A percentile compares a stretch with the other conserved stretches of the same genome.
These are phyloP conservation scores for Serinus canaria DNA, from an alignment of 2,113 vertebrate genomes.

Conservation along the genomic window DNA sequence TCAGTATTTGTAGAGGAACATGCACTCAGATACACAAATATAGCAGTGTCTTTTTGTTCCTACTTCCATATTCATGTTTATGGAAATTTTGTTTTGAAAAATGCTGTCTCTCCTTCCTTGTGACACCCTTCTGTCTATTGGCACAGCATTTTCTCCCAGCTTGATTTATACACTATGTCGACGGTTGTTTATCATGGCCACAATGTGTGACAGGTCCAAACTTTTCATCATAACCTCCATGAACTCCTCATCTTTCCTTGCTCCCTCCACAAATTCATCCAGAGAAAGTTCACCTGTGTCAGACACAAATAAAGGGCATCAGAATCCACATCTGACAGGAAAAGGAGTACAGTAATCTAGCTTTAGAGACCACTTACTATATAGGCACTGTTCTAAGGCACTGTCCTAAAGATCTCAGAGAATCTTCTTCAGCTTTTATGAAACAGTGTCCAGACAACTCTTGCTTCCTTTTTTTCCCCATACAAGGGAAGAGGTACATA, in stretches of 20 bases:
- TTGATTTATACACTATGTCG: conserved; percentile 76
- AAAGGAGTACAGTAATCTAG: background rate
- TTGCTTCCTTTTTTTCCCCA: background rate
- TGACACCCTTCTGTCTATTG: background rate
- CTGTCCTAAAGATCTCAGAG: background rate
- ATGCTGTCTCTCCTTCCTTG: background rate
- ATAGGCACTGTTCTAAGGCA: background rate
- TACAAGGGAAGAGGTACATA: background rate
- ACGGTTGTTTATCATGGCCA: conserved; percentile 87
- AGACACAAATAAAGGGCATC: background rate
- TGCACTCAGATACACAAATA: background rate
- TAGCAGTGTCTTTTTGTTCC: background rate
- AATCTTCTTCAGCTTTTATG: background rate
- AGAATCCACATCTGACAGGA: background rate
- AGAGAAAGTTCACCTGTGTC: conserved; percentile 85
- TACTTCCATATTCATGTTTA: background rate
- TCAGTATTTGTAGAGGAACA: background rate
- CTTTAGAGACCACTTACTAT: background rate
- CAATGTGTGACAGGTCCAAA: conserved; percentile 86
- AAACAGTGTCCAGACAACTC: background rate
- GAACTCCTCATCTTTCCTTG: conserved; percentile 84
- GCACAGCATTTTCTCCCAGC: background rate
- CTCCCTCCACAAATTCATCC: conserved; percentile 88
- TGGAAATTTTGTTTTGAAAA: background rate
- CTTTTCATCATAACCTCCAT: conserved; percentile 92